Base-by-base conservation (phyloP, 2,888 invertebrate species). In the Parnassius apollo region DNA sequence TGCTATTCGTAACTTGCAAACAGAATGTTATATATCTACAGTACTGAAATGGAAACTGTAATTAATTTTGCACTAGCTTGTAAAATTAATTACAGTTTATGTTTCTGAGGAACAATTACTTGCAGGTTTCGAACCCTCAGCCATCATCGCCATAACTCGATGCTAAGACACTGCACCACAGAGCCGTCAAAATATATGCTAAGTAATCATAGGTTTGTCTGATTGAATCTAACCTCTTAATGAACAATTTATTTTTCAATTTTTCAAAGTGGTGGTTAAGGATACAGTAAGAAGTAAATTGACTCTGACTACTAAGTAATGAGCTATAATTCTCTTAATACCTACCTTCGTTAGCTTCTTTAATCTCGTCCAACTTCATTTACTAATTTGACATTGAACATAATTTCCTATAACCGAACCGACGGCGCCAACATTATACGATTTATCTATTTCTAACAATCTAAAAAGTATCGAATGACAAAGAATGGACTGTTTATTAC, bases 401-500 rank as follows among this genome's bases (percentile, higher is more conserved):
- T 80, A 76, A 81, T 80, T 75, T 81, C 76, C 76, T 73, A 76
- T 77, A 81, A 80, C 73, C 74, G 73, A 82, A 80, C 66, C 73
- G 82, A 83, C 82, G 86, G 85, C 87, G 85, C 85, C 85, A 80
- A 76, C 75, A 70, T 74, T 73, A 81, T 76, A 75, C 77, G 70
- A 76, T 77, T 82, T 81, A 89, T 86, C 85, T 80, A 73, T 69
- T 71, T 68, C 73, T 71, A 74, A 76, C 78, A 77, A 86, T 87
- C 85, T 84, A 75, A 67, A 85, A 83, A 87, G 88, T 90, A 91
- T 91, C 91, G 77, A 77, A 90, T 91, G 88, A 86, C 91, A 88
- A 86, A 86, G 86, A 86, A 91, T 85, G 82, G 83, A 78, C 87
- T 88, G 88, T 91, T 90, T 91, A 91, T 90, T 86, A 87, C 84